Evolutionary conservation across 2,113 vertebrate genomes (phyloP), one percentile per base, ranked within the genome.

Genomic region (Crotalus helleri): DNA sequence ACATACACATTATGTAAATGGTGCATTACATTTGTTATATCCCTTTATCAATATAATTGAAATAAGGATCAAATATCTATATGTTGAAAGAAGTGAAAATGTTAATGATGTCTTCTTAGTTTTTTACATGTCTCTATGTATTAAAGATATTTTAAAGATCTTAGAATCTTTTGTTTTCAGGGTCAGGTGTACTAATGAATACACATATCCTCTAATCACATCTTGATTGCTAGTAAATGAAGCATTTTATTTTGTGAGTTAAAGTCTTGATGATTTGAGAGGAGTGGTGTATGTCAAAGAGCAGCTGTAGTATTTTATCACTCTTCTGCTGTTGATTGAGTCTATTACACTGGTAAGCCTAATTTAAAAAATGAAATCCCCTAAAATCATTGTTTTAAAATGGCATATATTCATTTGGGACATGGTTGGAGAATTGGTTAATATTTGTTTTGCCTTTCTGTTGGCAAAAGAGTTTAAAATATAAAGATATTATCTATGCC

Each of bases 241-340:
- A 74, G 51, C 44, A 53, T 90, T 93, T 93, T 90, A 93, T 86
- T 90, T 90, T 93, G 55, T 86, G 88, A 86, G 55, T 86, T 92
- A 33, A 92, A 92, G 39, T 85, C 55, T 61, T 86, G 44, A 85
- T 90, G 69, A 39, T 81, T 81, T 81, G 15, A 81, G n/a, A 69
- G 64, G 64, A 29, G 85, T 92, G 49, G 59, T 39, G 53, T 55
- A 51, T 85, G 64, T 90, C 87, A 89, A 21, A 39, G 64, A 51
- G 11, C 69, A 90, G 44, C 39, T 59, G 29, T 92, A 69, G 29
- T 54, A 92, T 39, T 64, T 89, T 92, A 26, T 85, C 64, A 58
- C 21, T 59, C 5, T 39, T 26, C 74, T 57, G 8, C 4, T 51
- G 53, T 92, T 17, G 33, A 11, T 57, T 29, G 46, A 58, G 64